Evolutionary conservation across 1,140 invertebrate genomes (phyloP).

Genomic region (Tetranychus urticae): DNA sequence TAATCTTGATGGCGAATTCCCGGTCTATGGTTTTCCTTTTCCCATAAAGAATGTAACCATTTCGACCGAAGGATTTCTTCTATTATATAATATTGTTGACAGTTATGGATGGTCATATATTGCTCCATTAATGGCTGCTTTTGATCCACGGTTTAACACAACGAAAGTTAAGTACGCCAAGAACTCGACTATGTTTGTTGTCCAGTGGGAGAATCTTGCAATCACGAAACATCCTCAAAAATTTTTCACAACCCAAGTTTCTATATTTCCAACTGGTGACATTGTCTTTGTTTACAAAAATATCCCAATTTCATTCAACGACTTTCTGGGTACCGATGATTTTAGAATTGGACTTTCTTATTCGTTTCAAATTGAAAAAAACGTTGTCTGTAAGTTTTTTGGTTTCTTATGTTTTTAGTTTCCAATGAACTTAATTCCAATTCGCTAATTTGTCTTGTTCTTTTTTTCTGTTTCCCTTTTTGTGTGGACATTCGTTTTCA

Average conservation of each 20-base stretch:
- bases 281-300: conserved; percentile 75
- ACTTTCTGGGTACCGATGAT: conserved; percentile 54
- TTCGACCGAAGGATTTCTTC: conserved; percentile 92
- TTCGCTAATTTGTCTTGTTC: background rate
- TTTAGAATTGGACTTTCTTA: conserved; percentile 91
- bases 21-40: conserved; percentile 67
- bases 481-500: background rate
- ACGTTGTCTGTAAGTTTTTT: conserved; percentile 45
- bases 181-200: conserved; percentile 64
- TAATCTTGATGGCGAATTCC: conserved; percentile 60
- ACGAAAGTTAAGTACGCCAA: conserved; percentile 62
- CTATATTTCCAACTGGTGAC: conserved; percentile 54
- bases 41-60: conserved; percentile 68
- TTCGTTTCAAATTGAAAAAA: conserved; percentile 78
- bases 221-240: conserved; percentile 36
- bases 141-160: conserved; percentile 55
- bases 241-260: conserved; percentile 59
- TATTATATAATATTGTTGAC: conserved; percentile 70
- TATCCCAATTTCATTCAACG: conserved; percentile 42
- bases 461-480: background rate
- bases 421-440: background rate
- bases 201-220: conserved; percentile 71
- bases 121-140: conserved; percentile 97
- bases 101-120: conserved; percentile 94
- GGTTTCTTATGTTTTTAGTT: background rate